phyloP scores from a whole-genome alignment of 2,797 vertebrate species.

The Anguilla marmorata region DNA sequence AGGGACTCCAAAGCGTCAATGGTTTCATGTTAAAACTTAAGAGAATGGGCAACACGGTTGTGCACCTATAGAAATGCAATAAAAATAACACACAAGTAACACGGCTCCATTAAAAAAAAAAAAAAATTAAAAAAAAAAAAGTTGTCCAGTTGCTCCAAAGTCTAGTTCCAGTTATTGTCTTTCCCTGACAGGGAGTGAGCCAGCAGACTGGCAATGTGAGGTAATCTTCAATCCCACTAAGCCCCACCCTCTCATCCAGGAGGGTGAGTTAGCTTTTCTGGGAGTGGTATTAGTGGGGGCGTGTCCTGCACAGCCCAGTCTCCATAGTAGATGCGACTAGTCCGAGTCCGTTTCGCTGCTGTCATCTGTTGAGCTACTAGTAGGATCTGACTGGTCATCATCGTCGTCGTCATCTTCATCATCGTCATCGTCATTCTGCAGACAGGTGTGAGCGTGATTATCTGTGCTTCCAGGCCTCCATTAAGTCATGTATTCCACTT shows the following conservation, averaged over 20 bases:
- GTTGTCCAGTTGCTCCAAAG: constrained; percentile 26
- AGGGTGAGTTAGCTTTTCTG: background rate
- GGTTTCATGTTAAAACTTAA: background rate
- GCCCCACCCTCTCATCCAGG: constrained; percentile 5
- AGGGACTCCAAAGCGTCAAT: background rate
- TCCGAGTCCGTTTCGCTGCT: constrained; percentile 75
- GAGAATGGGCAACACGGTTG: background rate
- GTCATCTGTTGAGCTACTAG: constrained; percentile 70
- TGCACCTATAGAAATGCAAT: background rate
- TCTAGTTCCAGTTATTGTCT: constrained; percentile 17
- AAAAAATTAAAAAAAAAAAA: background rate
- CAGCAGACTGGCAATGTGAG: background rate
- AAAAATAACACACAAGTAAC: constrained; percentile 34
- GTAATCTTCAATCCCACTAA: background rate
- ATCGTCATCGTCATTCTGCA: constrained; percentile 36
- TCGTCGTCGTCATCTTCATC: constrained; percentile 66
- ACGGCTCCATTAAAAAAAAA: constrained; percentile 31
- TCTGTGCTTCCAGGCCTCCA: background rate
- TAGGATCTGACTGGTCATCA: constrained; percentile 65
- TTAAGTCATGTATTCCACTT: background rate
- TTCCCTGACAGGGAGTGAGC: background rate
- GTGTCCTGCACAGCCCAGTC: constrained; percentile 69
- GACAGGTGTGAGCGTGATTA: background rate
- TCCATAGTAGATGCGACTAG: constrained; percentile 58
- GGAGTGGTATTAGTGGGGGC: constrained; percentile 51